Evolutionary conservation across 2,797 vertebrate genomes (phyloP).

Genomic region (Gastrophryne carolinensis): DNA sequence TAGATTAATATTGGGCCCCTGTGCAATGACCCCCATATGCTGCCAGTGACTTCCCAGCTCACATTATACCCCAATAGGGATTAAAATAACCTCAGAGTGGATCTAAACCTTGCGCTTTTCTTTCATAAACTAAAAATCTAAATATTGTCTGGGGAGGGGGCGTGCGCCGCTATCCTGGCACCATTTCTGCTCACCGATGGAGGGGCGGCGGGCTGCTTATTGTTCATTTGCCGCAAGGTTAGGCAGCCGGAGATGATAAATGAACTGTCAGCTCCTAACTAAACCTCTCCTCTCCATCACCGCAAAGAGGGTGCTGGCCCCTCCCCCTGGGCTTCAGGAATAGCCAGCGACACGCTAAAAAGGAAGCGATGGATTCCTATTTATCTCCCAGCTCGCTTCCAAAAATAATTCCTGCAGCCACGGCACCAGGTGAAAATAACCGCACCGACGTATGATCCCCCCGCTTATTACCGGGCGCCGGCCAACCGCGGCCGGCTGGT

Average conservation of each 20-base stretch:
- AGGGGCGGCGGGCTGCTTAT: no score
- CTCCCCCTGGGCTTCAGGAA: conserved; percentile 58
- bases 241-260: conserved; percentile 85
- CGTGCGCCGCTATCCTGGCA: no score
- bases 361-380: background rate
- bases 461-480: background rate
- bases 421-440: background rate
- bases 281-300: conserved; percentile 81
- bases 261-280: conserved; percentile 81
- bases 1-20: no score
- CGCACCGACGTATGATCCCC: background rate
- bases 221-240: conserved; percentile 93
- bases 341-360: background rate
- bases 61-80: no score
- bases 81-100: no score
- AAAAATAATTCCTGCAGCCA: background rate
- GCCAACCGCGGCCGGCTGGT: background rate
- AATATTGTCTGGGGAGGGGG: no score
- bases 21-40: no score
- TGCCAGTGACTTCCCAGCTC: no score
- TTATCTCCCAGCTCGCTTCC: background rate
- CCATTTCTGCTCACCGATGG: no score
- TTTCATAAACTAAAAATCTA: no score
- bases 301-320: conserved; percentile 58
- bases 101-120: no score